Conservation (phyloP, 2,888 invertebrate genomes). For the Watsonalla binaria region DNA sequence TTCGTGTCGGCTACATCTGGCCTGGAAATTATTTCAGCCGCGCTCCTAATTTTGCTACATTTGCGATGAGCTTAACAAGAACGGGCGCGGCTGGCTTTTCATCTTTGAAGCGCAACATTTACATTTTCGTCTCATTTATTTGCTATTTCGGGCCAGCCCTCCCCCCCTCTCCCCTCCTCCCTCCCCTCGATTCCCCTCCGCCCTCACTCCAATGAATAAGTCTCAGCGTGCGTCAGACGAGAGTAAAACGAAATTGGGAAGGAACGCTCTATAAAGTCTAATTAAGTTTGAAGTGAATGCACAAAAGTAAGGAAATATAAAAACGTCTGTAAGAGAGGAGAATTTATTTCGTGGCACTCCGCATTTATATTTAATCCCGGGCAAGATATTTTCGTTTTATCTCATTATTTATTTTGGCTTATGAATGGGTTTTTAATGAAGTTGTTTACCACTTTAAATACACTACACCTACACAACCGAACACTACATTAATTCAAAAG, state of each 20-base stretch:
- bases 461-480: neutral
- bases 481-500: no score
- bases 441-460: neutral
- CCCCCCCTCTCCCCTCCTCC: constrained; percentile 32
- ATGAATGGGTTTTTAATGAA: neutral
- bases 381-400: constrained; percentile 9
- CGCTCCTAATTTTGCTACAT: constrained; percentile 76
- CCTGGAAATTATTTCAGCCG: constrained; percentile 72
- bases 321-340: constrained; percentile 51
- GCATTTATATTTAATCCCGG: constrained; percentile 18
- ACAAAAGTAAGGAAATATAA: constrained; percentile 73
- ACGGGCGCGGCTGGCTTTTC: constrained; percentile 73
- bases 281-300: constrained; percentile 77
- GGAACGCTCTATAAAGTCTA: constrained; percentile 79
- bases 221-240: constrained; percentile 70
- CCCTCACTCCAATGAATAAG: constrained; percentile 71
- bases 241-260: constrained; percentile 75
- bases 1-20: constrained; percentile 58
- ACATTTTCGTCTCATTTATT: constrained; percentile 80
- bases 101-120: constrained; percentile 78
- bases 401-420: neutral
- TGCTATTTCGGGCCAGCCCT: constrained; percentile 74
- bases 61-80: constrained; percentile 76
- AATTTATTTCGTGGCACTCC: constrained; percentile 44
- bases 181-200: constrained; percentile 35